Evolutionary conservation across 2,888 invertebrate species (phyloP), one percentile per base, ranked within the genome.

Genomic region (Tachina lurida): DNA sequence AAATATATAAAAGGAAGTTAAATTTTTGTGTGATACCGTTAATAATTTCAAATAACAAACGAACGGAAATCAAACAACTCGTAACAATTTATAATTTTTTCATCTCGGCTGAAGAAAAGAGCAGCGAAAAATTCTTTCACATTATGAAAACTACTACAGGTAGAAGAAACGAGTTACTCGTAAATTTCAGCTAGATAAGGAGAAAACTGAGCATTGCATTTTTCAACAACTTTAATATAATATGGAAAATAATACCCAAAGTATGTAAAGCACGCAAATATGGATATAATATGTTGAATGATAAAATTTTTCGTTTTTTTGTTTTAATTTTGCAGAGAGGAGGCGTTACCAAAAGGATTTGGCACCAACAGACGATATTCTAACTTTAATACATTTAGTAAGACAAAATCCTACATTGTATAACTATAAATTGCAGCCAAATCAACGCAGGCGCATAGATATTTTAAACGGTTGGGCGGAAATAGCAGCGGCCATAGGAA

Each of bases 281-380:
- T 60, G 45, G 39, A 68, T 43, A 19, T 12, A 17, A 52, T 58
- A 17, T 52, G 49, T 41, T 60, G 5, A n/a, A 43, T 68, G n/a
- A 54, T 56, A 13, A n/a, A 12, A 19, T 5, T 58, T 45, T 12
- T 17, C 1, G 15, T 10, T 15, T 56, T n/a, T 47, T 12, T 68
- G 31, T 41, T 43, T 45, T 54, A 39, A 47, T 10, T n/a, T 58
- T 47, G 31, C 19, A 89, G 91, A 91, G 88, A 91, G 91, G 68
- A 91, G 91, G 81, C 91, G 91, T 60, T 91, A 91, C 87, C 91
- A 91, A 87, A 91, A 91, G 89, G 91, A 91, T 87, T 89, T 90
- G 71, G 90, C 91, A 71, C 90, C 91, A 56, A 88, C 91, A 74
- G 91, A 91, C 84, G 91, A 91, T 84, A 91, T 91, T 77, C 88